Percentiles rank a stretch among this genome's conserved stretches.
phyloP scores from a whole-genome alignment of 2,888 invertebrate genomes.

The Penaeus monodon region DNA sequence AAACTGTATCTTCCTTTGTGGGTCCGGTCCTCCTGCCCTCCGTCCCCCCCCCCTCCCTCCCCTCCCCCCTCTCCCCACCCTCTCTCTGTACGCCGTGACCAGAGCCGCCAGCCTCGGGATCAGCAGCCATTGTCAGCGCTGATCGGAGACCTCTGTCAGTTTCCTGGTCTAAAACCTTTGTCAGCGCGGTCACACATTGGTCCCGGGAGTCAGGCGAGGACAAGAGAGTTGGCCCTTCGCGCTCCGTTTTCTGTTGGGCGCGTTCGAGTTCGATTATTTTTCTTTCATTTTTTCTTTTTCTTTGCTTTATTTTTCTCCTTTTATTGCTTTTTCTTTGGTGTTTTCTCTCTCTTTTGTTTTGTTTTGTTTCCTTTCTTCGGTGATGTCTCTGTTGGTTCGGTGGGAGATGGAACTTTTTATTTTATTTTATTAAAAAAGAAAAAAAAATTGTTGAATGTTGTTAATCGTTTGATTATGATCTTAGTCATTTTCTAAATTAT shows the following conservation, averaged over 20 bases:
- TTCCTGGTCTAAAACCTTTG: background rate
- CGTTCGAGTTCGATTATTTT: background rate
- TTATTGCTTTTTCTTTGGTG: background rate
- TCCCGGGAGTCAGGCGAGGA: too few relatives aligned
- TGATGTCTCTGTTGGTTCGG: background rate
- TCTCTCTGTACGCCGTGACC: background rate
- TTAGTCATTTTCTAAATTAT: too few relatives aligned
- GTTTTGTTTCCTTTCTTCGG: background rate
- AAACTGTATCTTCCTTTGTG: constrained; percentile 17
- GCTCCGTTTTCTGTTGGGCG: too few relatives aligned
- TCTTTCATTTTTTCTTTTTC: background rate
- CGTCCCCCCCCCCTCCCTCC: background rate
- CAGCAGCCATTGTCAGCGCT: too few relatives aligned
- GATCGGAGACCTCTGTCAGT: too few relatives aligned
- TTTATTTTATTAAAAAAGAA: background rate
- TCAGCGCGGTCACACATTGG: too few relatives aligned
- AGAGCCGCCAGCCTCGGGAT: too few relatives aligned
- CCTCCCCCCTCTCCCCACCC: background rate
- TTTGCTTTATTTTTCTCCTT: background rate
- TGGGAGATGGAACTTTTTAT: background rate
- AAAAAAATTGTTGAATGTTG: too few relatives aligned
- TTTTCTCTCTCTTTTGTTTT: background rate
- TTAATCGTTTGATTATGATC: too few relatives aligned
- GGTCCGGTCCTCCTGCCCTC: background rate
- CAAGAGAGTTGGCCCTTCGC: too few relatives aligned